Base-by-base conservation (phyloP, 2,888 invertebrate species). In the Andrena flavipes region DNA sequence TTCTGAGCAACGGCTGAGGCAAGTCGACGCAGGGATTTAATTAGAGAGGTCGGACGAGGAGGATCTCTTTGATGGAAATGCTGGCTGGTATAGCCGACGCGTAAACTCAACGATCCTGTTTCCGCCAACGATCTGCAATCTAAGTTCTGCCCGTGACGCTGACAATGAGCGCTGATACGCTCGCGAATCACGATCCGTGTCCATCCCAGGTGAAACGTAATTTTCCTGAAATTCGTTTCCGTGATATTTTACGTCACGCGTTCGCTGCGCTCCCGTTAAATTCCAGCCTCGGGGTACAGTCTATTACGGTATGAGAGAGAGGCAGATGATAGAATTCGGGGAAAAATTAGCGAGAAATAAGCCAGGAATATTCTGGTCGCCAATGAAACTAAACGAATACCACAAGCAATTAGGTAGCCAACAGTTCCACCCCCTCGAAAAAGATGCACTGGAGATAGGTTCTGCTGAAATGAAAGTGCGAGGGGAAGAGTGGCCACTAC, bases 11-110 rank as follows among this genome's bases (percentile, higher is more conserved):
- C 78, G 63, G 73, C 70, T 59, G 70, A 77, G 77, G 70, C 77
- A 63, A 77, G 56, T 68, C 72, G 74, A 71, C 56, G 83, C 70
- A 42, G 51, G 68, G 75, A 78, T 84, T 84, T 84, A 84, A 84
- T 84, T 84, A 84, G 84, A 75, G 70, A 51, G 83, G 74, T 70
- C 73, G 73, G 23, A 59, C 63, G 73, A 42, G 35, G 16, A 33
- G 72, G 72, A 68, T 79, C 78, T 64, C 77, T 84, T 84, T 79
- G 79, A 84, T 56, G 84, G 78, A 76, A 75, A 71, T 33, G 26
- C 62, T 13, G 49, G 54, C 33, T 42, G 48, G 23, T 63, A 63
- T 30, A 71, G 56, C 33, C 30, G n/a, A 23, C 80, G 62, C 67
- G 64, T 81, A 69, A 81, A 70, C 60, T 76, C 56, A 54, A 51